Evolutionary conservation across 2,888 invertebrate genomes (phyloP).

Genomic region (Stomorhina lunata): DNA sequence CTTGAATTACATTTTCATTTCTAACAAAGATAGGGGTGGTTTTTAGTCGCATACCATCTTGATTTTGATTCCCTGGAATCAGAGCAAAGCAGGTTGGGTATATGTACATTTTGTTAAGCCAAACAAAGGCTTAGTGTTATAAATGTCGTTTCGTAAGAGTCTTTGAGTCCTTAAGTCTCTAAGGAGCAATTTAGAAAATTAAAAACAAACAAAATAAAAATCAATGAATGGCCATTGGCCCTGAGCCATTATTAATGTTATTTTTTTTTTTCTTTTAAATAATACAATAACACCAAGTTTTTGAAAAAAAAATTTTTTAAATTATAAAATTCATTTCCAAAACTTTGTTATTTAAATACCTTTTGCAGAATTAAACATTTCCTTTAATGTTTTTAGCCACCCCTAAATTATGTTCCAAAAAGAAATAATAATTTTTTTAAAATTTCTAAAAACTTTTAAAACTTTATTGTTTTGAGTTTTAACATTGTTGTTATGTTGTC

Average conservation of each 20-base stretch:
- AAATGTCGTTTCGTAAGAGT: neutral
- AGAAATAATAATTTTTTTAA: neutral
- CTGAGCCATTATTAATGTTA: conserved; percentile 17
- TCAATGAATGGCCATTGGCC: conserved; percentile 15
- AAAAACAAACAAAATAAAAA: conserved; percentile 64
- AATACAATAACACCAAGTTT: neutral
- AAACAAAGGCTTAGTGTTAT: neutral
- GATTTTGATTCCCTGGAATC: neutral
- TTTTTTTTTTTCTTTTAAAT: too few species aligned
- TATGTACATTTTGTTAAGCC: neutral
- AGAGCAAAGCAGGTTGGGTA: neutral
- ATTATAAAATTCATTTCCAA: neutral
- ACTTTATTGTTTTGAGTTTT: neutral
- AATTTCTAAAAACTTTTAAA: neutral
- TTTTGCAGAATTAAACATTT: neutral
- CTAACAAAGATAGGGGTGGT: conserved; percentile 20
- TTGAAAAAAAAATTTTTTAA: neutral
- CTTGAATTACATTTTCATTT: conserved; percentile 7
- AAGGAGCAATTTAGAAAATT: conserved; percentile 59
- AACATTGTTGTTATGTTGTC: neutral
- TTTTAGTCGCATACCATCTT: neutral
- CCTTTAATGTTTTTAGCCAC: neutral
- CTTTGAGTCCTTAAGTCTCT: too few species aligned
- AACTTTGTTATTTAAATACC: neutral
- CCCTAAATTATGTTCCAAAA: neutral